Evolutionary conservation across 2,113 vertebrate genomes (phyloP).

Genomic region (Epinephelus moara): DNA sequence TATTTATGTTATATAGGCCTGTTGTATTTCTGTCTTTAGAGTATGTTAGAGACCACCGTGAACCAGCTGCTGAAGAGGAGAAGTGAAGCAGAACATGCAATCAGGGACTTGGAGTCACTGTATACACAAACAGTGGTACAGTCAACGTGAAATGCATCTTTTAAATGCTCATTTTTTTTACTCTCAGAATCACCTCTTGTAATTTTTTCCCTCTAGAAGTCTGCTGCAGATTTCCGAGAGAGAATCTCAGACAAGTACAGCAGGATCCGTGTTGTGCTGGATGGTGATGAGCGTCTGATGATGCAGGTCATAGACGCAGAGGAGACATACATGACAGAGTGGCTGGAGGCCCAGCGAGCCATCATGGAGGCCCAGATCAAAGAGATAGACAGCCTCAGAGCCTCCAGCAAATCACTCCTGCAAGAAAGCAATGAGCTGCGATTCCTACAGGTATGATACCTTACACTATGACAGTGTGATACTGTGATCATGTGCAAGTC

Average conservation of each 20-base stretch:
- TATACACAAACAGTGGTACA: constrained; percentile 78
- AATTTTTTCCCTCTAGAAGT: constrained; percentile 56
- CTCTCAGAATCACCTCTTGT: neutral
- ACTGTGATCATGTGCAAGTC: neutral
- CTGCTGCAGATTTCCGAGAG: constrained; percentile 73
- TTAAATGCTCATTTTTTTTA: neutral
- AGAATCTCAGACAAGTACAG: constrained; percentile 81
- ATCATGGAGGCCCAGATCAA: constrained; percentile 70
- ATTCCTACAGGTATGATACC: constrained; percentile 74
- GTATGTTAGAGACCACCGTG: constrained; percentile 68
- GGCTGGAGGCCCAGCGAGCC: constrained; percentile 73
- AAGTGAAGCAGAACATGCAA: constrained; percentile 71
- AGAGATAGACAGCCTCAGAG: constrained; percentile 74
- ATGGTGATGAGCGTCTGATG: constrained; percentile 83
- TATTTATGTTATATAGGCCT: constrained; percentile 33
- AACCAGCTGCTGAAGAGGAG: constrained; percentile 74
- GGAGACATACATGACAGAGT: constrained; percentile 74
- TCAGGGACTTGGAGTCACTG: constrained; percentile 78
- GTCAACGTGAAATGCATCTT: neutral
- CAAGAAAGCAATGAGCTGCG: constrained; percentile 73
- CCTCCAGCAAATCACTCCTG: constrained; percentile 75
- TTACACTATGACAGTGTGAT: neutral
- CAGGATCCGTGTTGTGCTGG: constrained; percentile 77
- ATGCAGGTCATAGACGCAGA: constrained; percentile 83
- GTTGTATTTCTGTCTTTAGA: constrained; percentile 68